A percentile compares a stretch with the other conserved stretches of the same genome.
Conservation (phyloP, 1,140 invertebrate genomes). For the Drosophila teissieri region DNA sequence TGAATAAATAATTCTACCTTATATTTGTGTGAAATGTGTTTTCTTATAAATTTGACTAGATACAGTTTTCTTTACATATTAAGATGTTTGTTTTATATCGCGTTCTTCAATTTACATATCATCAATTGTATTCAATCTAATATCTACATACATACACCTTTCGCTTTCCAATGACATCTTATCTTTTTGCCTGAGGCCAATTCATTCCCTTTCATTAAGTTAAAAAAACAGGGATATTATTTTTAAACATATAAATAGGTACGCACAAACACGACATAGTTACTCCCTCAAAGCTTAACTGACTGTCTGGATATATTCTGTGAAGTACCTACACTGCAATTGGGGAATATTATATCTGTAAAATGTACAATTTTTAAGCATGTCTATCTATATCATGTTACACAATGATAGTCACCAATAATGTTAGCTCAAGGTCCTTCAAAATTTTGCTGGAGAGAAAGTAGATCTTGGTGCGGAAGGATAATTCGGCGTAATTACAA, state of each 20-base stretch:
- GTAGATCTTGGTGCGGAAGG: neutral
- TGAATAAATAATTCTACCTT: neutral
- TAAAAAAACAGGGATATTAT: neutral
- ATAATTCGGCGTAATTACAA: too few relatives aligned
- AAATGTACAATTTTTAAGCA: too few relatives aligned
- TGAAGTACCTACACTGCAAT: neutral
- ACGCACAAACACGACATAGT: neutral
- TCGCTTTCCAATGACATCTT: neutral
- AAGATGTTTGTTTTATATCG: neutral
- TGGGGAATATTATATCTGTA: neutral
- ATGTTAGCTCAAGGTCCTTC: too few relatives aligned
- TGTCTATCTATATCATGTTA: too few relatives aligned
- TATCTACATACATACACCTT: conserved; percentile 37
- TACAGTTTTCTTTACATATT: conserved; percentile 20
- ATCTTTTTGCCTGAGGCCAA: neutral
- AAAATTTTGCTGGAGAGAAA: neutral
- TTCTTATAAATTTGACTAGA: conserved; percentile 51
- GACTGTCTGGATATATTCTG: neutral
- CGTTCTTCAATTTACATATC: conserved; percentile 2
- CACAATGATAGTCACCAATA: too few relatives aligned
- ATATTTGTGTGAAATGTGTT: conserved; percentile 3
- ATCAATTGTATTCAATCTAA: neutral
- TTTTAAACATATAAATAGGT: neutral
- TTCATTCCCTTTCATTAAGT: neutral
- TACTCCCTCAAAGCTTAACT: neutral